Percentiles rank a stretch among this genome's conserved stretches.
Evolutionary conservation across 2,113 vertebrate genomes (phyloP).

Genomic region (Scomber japonicus): DNA sequence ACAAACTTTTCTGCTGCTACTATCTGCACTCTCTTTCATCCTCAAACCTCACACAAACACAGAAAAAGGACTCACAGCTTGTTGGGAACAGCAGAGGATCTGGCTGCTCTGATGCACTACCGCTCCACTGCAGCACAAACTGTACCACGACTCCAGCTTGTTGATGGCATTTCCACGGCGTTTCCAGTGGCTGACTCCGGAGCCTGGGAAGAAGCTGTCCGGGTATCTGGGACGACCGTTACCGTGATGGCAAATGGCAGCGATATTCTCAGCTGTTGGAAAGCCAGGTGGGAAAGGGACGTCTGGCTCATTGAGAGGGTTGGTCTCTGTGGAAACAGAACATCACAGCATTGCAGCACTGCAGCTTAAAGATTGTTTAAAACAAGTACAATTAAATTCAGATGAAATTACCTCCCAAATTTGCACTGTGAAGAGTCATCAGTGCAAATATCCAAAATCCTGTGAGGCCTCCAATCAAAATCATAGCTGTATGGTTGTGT

Average conservation of each 20-base stretch:
- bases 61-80: constrained; percentile 79
- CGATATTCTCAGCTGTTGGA: constrained; percentile 77
- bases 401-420: constrained; percentile 65
- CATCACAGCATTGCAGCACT: background rate
- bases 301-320: constrained; percentile 11
- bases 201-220: constrained; percentile 77
- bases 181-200: constrained; percentile 76
- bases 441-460: constrained; percentile 63
- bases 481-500: constrained; percentile 47
- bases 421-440: constrained; percentile 31
- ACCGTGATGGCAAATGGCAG: constrained; percentile 75
- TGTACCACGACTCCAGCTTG: constrained; percentile 77
- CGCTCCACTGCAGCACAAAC: constrained; percentile 71
- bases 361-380: background rate
- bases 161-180: constrained; percentile 84
- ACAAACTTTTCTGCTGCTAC: too few species aligned
- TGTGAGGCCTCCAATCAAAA: constrained; percentile 21
- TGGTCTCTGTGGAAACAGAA: constrained; percentile 49
- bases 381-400: background rate
- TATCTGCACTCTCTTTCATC: too few species aligned
- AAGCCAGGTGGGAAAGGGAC: constrained; percentile 85
- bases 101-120: constrained; percentile 6
- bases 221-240: constrained; percentile 74
- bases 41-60: background rate
- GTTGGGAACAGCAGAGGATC: constrained; percentile 80